These are phyloP conservation scores for Hirtodrosophila alboralis DNA, from an alignment of 2,888 invertebrate genomes.

Conservation along the genomic window DNA sequence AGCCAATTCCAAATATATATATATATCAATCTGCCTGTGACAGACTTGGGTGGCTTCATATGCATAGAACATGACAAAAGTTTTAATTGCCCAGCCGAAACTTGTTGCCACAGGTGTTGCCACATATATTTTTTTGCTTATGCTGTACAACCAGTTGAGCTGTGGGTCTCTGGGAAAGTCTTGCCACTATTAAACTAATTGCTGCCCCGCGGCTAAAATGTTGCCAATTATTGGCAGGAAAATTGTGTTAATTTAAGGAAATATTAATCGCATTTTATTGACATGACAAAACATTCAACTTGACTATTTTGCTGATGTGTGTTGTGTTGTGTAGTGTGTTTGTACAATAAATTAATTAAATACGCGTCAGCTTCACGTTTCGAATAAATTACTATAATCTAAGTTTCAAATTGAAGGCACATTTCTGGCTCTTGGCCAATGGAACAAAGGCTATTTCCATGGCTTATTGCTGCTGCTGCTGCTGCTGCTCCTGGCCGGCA, in stretches of 20 bases:
- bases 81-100: constrained; percentile 58
- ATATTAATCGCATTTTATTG: constrained; percentile 64
- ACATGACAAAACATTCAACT: constrained; percentile 51
- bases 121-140: constrained; percentile 48
- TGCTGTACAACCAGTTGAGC: constrained; percentile 45
- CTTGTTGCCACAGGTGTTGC: constrained; percentile 48
- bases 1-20: constrained; percentile 25
- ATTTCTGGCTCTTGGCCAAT: constrained; percentile 59
- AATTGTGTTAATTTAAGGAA: not conserved
- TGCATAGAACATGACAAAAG: constrained; percentile 51
- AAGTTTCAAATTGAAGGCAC: constrained; percentile 79
- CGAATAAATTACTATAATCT: constrained; percentile 81
- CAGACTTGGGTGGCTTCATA: not conserved
- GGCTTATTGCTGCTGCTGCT: constrained; percentile 35
- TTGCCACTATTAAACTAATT: constrained; percentile 35
- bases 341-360: constrained; percentile 46
- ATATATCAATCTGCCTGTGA: not conserved
- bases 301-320: constrained; percentile 55
- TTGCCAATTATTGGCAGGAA: not conserved
- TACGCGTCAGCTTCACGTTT: constrained; percentile 53
- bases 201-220: constrained; percentile 6
- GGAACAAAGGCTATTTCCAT: constrained; percentile 21
- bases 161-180: constrained; percentile 47
- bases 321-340: constrained; percentile 25
- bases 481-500: constrained; percentile 86